These are phyloP conservation scores for Andrena praecox DNA, from an alignment of 2,888 invertebrate genomes.

Conservation along the genomic window DNA sequence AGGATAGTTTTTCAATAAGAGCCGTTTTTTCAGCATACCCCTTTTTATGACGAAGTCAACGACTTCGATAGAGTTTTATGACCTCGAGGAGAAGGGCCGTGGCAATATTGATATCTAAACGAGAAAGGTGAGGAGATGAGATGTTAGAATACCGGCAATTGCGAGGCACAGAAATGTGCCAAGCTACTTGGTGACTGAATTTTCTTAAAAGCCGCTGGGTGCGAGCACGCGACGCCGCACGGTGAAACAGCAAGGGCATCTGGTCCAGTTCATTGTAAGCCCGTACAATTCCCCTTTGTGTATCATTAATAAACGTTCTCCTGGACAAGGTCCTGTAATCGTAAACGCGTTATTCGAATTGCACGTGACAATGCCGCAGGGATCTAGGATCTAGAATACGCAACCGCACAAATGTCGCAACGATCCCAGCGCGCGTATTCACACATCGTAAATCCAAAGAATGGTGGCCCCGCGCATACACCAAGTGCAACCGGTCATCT, in stretches of 20 bases:
- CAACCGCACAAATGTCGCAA: slow-evolving; percentile 56
- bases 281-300: background rate
- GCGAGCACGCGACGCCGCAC: too few species aligned
- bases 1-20: too few species aligned
- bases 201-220: too few species aligned
- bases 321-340: background rate
- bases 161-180: too few species aligned
- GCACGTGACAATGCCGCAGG: slow-evolving; percentile 33
- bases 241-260: too few species aligned
- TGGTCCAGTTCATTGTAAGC: too few species aligned
- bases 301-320: slow-evolving; percentile 1
- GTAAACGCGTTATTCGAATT: slow-evolving; percentile 54
- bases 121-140: background rate
- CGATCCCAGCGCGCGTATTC: slow-evolving; percentile 50
- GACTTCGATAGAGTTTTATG: too few species aligned
- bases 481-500: slow-evolving; percentile 58
- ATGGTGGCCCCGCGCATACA: slow-evolving; percentile 49
- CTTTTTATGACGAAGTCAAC: too few species aligned
- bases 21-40: too few species aligned
- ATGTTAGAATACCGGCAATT: too few species aligned
- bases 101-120: background rate
- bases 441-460: slow-evolving; percentile 59
- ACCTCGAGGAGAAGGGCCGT: too few species aligned
- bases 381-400: slow-evolving; percentile 57
- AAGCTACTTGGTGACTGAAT: too few species aligned